Conservation (phyloP, 2,113 vertebrate species). For the Phocoena sinus region DNA sequence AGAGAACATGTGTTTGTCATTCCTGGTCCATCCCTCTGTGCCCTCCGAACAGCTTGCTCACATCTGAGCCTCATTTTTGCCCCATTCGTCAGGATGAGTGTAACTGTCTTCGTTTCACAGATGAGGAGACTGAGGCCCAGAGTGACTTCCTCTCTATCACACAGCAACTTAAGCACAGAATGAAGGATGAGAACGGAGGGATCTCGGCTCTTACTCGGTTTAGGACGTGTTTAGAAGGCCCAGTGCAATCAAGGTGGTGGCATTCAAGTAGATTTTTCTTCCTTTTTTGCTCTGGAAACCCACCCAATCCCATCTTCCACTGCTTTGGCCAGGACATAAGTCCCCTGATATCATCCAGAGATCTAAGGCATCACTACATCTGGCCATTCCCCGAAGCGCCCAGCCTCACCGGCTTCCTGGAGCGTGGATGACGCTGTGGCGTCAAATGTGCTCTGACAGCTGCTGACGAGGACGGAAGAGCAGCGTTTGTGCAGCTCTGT, state of each 20-base stretch:
- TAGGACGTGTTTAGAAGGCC: not conserved
- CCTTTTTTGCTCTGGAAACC: not conserved
- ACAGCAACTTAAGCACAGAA: not conserved
- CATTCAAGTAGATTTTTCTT: not conserved
- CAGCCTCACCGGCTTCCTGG: not conserved
- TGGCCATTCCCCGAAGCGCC: not conserved
- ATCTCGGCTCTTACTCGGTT: too few relatives aligned
- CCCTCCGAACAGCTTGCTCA: not conserved
- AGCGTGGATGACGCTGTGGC: not conserved
- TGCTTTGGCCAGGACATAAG: not conserved
- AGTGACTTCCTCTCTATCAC: not conserved
- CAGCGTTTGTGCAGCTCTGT: not conserved
- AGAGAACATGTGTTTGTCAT: not conserved
- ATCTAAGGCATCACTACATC: not conserved
- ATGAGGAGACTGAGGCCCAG: not conserved
- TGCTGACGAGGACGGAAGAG: not conserved
- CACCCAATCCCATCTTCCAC: not conserved
- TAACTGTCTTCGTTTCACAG: not conserved
- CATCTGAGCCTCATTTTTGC: not conserved
- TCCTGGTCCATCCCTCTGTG: not conserved
- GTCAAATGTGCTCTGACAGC: conserved; percentile 51
- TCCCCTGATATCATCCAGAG: not conserved
- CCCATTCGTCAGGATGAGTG: not conserved
- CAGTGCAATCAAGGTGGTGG: not conserved
- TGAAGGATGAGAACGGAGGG: not conserved